A percentile compares a stretch with the other conserved stretches of the same genome.
phyloP scores from a whole-genome alignment of 2,888 invertebrate genomes.

The Lydus trimaculatus region DNA sequence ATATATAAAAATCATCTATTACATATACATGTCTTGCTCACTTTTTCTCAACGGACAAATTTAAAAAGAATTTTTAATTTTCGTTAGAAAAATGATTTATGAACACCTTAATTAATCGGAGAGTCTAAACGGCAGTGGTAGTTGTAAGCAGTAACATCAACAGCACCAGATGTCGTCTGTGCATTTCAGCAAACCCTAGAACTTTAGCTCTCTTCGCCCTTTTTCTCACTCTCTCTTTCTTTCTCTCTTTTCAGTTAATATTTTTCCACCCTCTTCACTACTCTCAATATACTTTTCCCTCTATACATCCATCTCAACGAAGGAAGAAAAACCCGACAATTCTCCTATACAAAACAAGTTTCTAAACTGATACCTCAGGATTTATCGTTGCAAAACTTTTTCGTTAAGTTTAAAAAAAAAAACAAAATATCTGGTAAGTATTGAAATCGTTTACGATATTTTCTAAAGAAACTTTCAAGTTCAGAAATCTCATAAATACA shows the following conservation, averaged over 20 bases:
- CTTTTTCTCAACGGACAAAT: background rate
- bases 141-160: background rate
- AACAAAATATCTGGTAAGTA: background rate
- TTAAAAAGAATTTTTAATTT: conserved; percentile 53
- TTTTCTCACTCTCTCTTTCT: too few relatives aligned
- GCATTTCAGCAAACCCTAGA: background rate
- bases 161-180: conserved; percentile 25
- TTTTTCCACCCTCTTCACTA: background rate
- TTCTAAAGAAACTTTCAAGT: conserved; percentile 10
- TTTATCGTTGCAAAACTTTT: conserved; percentile 9
- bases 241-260: background rate
- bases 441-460: conserved; percentile 5
- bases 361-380: conserved; percentile 7
- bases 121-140: conserved; percentile 23
- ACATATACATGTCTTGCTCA: background rate
- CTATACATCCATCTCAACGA: background rate
- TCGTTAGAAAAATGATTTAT: conserved; percentile 51
- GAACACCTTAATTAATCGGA: conserved; percentile 52
- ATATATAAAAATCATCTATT: background rate
- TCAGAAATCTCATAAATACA: conserved; percentile 9
- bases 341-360: conserved; percentile 3
- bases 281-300: background rate
- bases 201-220: too few relatives aligned
- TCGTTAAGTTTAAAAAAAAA: background rate
- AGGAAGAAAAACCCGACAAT: background rate